These are phyloP conservation scores for Eumerus sabulonum DNA, from an alignment of 2,888 invertebrate species.

Conservation along the genomic window DNA sequence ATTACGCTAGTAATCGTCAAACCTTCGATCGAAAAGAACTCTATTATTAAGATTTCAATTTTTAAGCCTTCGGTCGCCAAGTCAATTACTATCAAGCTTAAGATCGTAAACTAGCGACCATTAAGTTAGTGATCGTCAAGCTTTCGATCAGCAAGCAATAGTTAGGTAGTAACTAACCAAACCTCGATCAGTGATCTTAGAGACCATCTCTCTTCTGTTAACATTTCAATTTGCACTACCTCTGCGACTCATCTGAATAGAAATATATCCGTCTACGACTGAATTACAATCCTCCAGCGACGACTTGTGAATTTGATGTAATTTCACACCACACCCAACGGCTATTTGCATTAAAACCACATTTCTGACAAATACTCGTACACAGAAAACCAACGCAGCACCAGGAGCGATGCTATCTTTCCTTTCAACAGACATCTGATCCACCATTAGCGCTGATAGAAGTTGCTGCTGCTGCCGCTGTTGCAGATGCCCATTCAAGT, in stretches of 20 bases:
- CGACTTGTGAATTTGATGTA: conserved; percentile 43
- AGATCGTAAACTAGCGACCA: too few relatives aligned
- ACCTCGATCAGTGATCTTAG: background rate
- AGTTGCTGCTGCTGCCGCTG: conserved; percentile 26
- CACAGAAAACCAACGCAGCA: conserved; percentile 3
- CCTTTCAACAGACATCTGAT: conserved; percentile 42
- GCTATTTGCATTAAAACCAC: conserved; percentile 52
- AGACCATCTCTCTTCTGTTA: background rate
- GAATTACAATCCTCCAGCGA: background rate
- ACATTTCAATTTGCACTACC: conserved; percentile 38
- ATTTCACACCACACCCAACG: conserved; percentile 32
- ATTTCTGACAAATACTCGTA: conserved; percentile 61
- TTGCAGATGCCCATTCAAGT: too few relatives aligned
- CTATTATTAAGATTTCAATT: too few relatives aligned
- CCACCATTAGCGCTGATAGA: conserved; percentile 46
- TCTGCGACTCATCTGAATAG: conserved; percentile 2
- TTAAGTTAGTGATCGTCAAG: too few relatives aligned
- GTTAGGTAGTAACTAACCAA: background rate
- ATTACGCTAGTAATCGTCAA: too few relatives aligned
- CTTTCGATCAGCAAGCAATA: too few relatives aligned
- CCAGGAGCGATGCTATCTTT: conserved; percentile 23
- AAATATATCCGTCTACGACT: conserved; percentile 13
- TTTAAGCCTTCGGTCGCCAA: too few relatives aligned
- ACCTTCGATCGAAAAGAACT: too few relatives aligned
- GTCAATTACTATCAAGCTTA: too few relatives aligned